A percentile compares a stretch with the other conserved stretches of the same genome.
Evolutionary conservation across 2,888 invertebrate species (phyloP).

Genomic region (Pristionchus arcanus): DNA sequence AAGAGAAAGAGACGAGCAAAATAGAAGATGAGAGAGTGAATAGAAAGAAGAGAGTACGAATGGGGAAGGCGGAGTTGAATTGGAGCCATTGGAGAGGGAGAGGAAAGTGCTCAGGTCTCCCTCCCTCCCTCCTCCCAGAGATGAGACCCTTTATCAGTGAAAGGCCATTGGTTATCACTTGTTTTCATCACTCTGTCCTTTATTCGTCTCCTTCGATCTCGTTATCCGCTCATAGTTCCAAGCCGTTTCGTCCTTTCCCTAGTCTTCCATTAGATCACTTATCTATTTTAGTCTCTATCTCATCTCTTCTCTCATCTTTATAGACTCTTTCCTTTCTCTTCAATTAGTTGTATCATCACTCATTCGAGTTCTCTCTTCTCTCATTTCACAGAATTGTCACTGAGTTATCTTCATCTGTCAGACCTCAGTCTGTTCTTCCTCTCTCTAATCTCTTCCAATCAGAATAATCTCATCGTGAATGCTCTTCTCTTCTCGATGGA

Average conservation of each 20-base stretch:
- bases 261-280: not conserved
- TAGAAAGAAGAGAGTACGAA: conserved; percentile 47
- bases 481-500: conserved; percentile 48
- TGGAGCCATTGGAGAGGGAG: conserved; percentile 28
- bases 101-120: not conserved
- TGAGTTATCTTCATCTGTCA: not conserved
- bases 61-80: conserved; percentile 55
- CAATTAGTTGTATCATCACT: conserved; percentile 10
- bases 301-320: not conserved
- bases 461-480: conserved; percentile 23
- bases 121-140: not conserved
- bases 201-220: not conserved
- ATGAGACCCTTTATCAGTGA: not conserved
- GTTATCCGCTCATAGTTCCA: not conserved
- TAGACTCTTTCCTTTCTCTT: conserved; percentile 7
- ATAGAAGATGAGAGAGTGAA: not conserved
- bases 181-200: not conserved
- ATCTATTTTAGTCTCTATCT: conserved; percentile 37
- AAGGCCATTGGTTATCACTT: not conserved
- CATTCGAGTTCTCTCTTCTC: not conserved
- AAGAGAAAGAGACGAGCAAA: conserved; percentile 31
- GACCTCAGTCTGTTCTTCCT: not conserved
- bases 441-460: not conserved
- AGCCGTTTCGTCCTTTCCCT: not conserved
- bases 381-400: not conserved